Evolutionary conservation across 2,113 vertebrate species (phyloP), one percentile per base, ranked within the genome.

Genomic region (Ancistrus triradiatus): DNA sequence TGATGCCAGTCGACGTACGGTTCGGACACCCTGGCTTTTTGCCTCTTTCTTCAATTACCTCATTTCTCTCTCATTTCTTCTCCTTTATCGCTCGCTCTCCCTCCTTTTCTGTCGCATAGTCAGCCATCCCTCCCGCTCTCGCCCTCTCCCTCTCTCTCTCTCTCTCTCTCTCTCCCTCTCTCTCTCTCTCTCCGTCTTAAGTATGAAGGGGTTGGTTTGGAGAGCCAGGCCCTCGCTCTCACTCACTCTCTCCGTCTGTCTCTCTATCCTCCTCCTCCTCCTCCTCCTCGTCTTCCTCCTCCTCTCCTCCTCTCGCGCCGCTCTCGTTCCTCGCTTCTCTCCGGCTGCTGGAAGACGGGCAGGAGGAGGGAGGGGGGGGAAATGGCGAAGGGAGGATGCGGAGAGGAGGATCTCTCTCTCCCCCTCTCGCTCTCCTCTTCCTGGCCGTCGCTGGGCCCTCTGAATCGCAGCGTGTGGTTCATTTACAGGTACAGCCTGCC

Each of bases 391-490:
- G 83, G 85, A 85, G 87, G 81, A 84, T 83, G 83, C 81, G 79
- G 82, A 82, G 84, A 85, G 80, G 86, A 90, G 81, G 84, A 86
- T 84, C 76, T 84, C 81, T 84, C 86, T 81, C 86, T 83, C 86
- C 81, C 85, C 78, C 83, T 85, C 83, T 90, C 89, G 80, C 89
- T 91, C 78, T 93, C 92, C 79, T 92, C 92, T 82, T 92, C 91
- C 84, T 93, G 92, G 91, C 91, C 91, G 57, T 91, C 89, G 76
- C 84, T 94, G 77, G 90, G 90, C 80, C 92, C 91, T 78, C 82
- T 89, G 84, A 89, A 91, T 81, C 85, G 89, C 85, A 93, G 92
- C 84, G 84, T 93, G 86, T 93, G 91, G 92, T 94, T 93, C 87
- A 93, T 93, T 83, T 94, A 94, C 91, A 94, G 92, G 92, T 93